Base-by-base conservation (phyloP, 2,113 vertebrate species). In the Triplophysa dalaica region DNA sequence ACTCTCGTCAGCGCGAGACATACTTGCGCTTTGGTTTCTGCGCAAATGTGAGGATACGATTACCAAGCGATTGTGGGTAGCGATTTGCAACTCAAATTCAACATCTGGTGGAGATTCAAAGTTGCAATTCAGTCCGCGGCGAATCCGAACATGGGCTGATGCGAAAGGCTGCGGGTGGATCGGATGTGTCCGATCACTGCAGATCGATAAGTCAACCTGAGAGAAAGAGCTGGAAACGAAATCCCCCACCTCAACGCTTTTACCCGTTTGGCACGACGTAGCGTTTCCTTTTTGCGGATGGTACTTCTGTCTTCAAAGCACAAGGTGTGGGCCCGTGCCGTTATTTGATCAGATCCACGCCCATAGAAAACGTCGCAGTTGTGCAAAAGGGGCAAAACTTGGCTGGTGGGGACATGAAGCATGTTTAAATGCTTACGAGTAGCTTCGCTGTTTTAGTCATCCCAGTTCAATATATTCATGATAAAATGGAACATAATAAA, bases 321-420 rank as follows among this genome's bases (percentile, higher is more conserved):
- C 14, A 14, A 43, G 22, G 33, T 24, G 56, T 45, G 22, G 62
- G 74, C 62, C 61, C 1, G 74, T 26, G 52, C 74, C 74, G 74
- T 76, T 76, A 75, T 9, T 10, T 21, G 38, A 24, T 50, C 70
- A 48, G 56, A 76, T 65, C 73, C 74, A 76, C 74, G 74, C 70
- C 63, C 61, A 68, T 21, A 8, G 13, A 43, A 63, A 60, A 77
- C 41, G 56, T 45, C 10, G 43, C n/a, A 65, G 54, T 22, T 64
- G 65, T 26, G n/a, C 33, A 79, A 12, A 70, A 76, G 68, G 16
- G 11, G 17, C 26, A 64, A 68, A 13, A 77, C 76, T 65, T 65
- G 45, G 43, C 10, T 75, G 60, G 41, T 10, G 52, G 43, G 41
- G 19, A 21, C 22, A 61, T 52, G 58, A 14, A 64, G 43, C 1